Evolutionary conservation across 1,140 invertebrate species (phyloP).

Genomic region (Oppia nitens): DNA sequence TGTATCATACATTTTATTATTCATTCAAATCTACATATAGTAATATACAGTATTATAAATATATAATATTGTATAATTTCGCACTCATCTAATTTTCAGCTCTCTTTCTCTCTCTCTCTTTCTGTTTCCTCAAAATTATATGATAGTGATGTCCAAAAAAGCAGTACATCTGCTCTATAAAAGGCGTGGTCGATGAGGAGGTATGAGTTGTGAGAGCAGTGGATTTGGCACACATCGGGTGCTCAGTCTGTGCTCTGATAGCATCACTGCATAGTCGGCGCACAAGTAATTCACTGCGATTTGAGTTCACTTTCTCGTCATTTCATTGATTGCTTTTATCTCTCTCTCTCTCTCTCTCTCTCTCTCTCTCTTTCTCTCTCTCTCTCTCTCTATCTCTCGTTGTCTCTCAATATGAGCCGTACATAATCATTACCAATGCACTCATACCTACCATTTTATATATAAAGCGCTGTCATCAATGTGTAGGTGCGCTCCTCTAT

Average conservation of each 20-base stretch:
- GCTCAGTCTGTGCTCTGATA: background rate
- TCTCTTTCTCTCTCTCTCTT: background rate
- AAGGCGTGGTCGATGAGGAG: background rate
- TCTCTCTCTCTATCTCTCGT: conserved; percentile 3
- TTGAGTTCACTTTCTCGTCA: background rate
- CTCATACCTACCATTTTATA: background rate
- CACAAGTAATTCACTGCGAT: background rate
- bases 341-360: background rate
- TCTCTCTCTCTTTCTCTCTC: conserved; percentile 5
- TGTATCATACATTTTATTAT: background rate
- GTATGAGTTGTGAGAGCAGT: background rate
- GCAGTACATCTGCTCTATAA: background rate
- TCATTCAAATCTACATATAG: background rate
- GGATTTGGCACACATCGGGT: background rate
- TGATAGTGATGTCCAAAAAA: background rate
- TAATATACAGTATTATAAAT: no score
- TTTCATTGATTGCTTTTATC: background rate
- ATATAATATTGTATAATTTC: background rate
- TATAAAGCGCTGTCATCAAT: background rate
- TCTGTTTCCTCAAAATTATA: background rate
- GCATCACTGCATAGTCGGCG: background rate
- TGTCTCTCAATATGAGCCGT: background rate
- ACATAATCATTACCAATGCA: no score
- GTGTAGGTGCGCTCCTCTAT: background rate
- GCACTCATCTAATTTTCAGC: background rate